Evolutionary conservation across 2,888 invertebrate species (phyloP).

Genomic region (Chrysopilus asiliformis): DNA sequence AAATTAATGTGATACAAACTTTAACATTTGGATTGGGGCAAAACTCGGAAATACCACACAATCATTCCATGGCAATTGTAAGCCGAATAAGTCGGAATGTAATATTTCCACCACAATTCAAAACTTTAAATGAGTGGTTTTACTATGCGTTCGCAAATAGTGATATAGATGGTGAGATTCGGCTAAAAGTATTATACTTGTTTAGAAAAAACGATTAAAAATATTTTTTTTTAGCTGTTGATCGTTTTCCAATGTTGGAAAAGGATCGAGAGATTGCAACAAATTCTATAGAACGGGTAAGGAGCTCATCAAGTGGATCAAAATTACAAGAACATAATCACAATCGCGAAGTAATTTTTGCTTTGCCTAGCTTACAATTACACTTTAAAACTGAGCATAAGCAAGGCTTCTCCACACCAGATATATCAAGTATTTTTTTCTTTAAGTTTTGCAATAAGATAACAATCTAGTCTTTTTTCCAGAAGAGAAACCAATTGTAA

Average conservation of each 20-base stretch:
- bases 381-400: slow-evolving; percentile 86
- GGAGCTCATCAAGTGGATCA: slow-evolving; percentile 39
- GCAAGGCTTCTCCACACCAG: slow-evolving; percentile 62
- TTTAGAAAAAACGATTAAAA: not conserved
- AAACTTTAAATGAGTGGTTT: slow-evolving; percentile 91
- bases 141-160: slow-evolving; percentile 90
- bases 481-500: slow-evolving; percentile 77
- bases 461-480: slow-evolving; percentile 16
- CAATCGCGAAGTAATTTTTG: slow-evolving; percentile 91
- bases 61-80: slow-evolving; percentile 88
- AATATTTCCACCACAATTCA: slow-evolving; percentile 90
- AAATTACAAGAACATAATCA: slow-evolving; percentile 69
- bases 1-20: slow-evolving; percentile 80
- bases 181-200: too few species aligned
- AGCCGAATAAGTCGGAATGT: slow-evolving; percentile 83
- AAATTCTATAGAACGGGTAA: slow-evolving; percentile 42
- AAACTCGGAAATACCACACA: slow-evolving; percentile 50
- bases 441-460: too few species aligned
- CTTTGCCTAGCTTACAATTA: slow-evolving; percentile 81
- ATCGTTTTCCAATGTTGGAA: slow-evolving; percentile 80
- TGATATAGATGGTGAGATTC: slow-evolving; percentile 85
- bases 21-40: slow-evolving; percentile 79
- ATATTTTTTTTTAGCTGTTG: slow-evolving; percentile 51
- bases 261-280: slow-evolving; percentile 51
- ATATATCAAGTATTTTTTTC: slow-evolving; percentile 40